Conservation (phyloP, 2,797 vertebrate genomes). For the Hoplostethus atlanticus region DNA sequence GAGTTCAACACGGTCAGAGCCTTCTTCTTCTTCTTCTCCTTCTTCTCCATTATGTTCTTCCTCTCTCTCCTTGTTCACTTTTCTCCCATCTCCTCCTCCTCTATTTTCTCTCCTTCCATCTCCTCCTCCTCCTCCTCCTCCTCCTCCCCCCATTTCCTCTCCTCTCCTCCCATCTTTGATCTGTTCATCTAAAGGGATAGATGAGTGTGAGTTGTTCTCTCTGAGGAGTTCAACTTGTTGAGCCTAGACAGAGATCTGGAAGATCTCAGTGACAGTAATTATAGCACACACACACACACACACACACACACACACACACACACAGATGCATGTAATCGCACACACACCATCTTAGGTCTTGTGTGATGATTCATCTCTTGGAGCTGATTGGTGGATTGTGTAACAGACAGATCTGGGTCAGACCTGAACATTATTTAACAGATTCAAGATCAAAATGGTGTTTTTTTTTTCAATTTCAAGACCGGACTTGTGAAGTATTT, state of each 20-base stretch:
- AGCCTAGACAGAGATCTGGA: slow-evolving; percentile 33
- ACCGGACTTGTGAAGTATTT: slow-evolving; percentile 27
- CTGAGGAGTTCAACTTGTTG: not conserved
- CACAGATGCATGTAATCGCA: not conserved
- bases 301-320: slow-evolving; percentile 24
- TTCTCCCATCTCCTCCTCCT: too few relatives aligned
- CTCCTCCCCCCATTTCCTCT: not conserved
- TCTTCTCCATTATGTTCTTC: not conserved
- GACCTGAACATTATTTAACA: slow-evolving; percentile 31
- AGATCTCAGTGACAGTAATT: not conserved
- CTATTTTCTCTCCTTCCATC: not conserved
- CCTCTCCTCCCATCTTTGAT: not conserved
- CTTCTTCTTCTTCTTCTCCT: not conserved
- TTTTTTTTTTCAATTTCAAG: slow-evolving; percentile 35
- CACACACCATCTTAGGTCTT: not conserved
- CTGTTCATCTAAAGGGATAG: not conserved
- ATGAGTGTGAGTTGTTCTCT: not conserved
- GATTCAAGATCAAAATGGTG: slow-evolving; percentile 22
- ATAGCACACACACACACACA: not conserved
- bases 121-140: not conserved
- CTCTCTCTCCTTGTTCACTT: not conserved
- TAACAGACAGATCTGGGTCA: slow-evolving; percentile 58
- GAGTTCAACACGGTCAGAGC: slow-evolving; percentile 7
- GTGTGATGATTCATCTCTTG: slow-evolving; percentile 47
- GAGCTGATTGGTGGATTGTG: slow-evolving; percentile 42